Evolutionary conservation across 2,888 invertebrate genomes (phyloP).

Genomic region (Epsilonema sp.): DNA sequence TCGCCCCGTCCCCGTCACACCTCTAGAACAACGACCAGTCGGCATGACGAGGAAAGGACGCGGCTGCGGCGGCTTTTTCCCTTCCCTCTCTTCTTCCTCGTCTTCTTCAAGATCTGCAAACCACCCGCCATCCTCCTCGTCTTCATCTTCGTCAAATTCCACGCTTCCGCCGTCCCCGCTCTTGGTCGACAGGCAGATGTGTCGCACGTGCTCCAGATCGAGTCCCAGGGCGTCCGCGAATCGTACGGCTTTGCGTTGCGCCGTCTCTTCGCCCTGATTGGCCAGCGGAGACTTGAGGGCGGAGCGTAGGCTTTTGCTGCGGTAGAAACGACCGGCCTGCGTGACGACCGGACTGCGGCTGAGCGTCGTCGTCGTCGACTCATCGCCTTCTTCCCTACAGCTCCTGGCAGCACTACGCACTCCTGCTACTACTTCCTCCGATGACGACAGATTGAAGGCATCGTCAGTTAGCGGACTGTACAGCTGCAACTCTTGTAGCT

Average conservation of each 20-base stretch:
- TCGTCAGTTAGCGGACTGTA: too few species aligned
- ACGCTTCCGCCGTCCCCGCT: too few species aligned
- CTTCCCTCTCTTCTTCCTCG: neutral
- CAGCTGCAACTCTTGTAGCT: too few species aligned
- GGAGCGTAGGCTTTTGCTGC: neutral
- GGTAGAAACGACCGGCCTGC: neutral
- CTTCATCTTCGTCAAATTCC: too few species aligned
- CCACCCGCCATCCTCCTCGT: neutral
- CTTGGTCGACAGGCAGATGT: constrained; percentile 14
- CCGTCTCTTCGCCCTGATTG: neutral
- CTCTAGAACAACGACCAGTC: neutral
- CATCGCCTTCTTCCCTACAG: too few species aligned
- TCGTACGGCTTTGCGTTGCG: constrained; percentile 69
- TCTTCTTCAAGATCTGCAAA: too few species aligned
- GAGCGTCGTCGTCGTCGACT: too few species aligned
- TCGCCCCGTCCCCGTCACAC: neutral
- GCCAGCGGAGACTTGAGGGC: neutral
- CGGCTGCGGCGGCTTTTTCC: neutral
- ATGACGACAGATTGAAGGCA: too few species aligned
- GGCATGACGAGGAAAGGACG: neutral
- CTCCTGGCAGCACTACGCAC: too few species aligned
- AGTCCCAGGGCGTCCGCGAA: constrained; percentile 84
- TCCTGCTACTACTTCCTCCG: too few species aligned
- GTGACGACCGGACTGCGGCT: too few species aligned
- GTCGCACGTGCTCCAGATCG: constrained; percentile 60